A percentile compares a stretch with the other conserved stretches of the same genome.
phyloP scores from a whole-genome alignment of 1,140 invertebrate species.

The Cydia splendana region DNA sequence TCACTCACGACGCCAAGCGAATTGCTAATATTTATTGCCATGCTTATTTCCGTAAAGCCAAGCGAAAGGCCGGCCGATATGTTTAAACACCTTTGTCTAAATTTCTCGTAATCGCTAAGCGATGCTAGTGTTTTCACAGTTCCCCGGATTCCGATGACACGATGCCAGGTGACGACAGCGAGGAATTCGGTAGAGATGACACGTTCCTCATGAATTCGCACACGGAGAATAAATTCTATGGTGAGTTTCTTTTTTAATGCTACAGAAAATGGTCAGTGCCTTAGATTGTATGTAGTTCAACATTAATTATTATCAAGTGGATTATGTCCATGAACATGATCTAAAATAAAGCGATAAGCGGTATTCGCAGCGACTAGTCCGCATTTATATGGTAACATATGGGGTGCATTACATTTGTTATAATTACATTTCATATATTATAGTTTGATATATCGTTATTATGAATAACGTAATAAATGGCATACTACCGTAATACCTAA shows the following conservation, averaged over 20 bases:
- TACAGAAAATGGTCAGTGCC: no score
- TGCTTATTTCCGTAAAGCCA: slow-evolving; percentile 29
- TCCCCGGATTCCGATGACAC: slow-evolving; percentile 93
- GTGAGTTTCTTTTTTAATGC: slow-evolving; percentile 60
- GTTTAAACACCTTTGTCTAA: slow-evolving; percentile 9
- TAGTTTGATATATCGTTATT: no score
- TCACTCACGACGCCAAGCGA: slow-evolving; percentile 23
- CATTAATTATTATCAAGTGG: no score
- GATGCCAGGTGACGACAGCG: slow-evolving; percentile 87
- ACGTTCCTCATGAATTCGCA: slow-evolving; percentile 92
- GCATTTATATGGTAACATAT: no score
- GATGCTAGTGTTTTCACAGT: slow-evolving; percentile 74
- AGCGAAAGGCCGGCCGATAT: slow-evolving; percentile 63
- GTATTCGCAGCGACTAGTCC: no score
- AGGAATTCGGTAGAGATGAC: slow-evolving; percentile 89
- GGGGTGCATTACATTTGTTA: no score
- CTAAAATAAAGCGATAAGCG: no score
- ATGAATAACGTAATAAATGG: no score
- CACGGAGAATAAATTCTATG: slow-evolving; percentile 93
- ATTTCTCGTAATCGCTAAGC: slow-evolving; percentile 42
- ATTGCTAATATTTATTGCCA: not conserved
- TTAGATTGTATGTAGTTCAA: no score
- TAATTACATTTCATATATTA: no score
- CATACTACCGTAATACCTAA: no score
- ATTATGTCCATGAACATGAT: no score